These are phyloP conservation scores for Alces alces DNA, from an alignment of 2,113 vertebrate genomes.

Conservation along the genomic window DNA sequence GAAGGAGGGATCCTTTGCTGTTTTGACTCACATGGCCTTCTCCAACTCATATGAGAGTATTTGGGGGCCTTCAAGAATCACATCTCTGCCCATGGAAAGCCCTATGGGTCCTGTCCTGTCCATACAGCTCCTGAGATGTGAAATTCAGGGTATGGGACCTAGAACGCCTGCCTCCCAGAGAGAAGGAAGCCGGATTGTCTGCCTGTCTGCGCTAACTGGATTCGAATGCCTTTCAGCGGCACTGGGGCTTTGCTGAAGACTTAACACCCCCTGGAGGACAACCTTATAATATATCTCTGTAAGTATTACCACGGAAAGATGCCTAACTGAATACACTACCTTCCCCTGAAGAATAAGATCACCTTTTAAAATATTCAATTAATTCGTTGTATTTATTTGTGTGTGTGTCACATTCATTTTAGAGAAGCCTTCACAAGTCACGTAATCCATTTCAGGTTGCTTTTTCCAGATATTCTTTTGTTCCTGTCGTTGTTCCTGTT, in stretches of 20 bases:
- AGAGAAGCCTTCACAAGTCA: not conserved
- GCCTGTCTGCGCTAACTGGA: not conserved
- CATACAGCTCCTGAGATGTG: not conserved
- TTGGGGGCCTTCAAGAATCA: not conserved
- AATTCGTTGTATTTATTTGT: not conserved
- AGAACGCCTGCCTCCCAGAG: not conserved
- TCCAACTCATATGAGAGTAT: not conserved
- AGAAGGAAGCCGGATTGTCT: not conserved
- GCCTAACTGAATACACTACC: not conserved
- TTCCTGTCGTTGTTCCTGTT: not conserved
- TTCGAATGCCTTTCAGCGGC: not conserved
- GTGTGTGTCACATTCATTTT: not conserved
- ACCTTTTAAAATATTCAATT: not conserved
- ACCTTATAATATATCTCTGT: not conserved
- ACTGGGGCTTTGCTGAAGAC: conserved; percentile 29
- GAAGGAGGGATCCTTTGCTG: not conserved
- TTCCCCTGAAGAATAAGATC: not conserved
- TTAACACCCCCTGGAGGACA: conserved; percentile 66
- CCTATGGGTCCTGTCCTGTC: not conserved
- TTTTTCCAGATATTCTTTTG: not conserved
- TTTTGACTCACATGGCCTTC: not conserved
- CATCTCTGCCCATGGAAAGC: not conserved
- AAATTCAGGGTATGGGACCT: not conserved
- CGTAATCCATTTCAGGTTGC: not conserved
- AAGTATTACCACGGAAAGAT: not conserved